Evolutionary conservation across 2,113 vertebrate genomes (phyloP).

Genomic region (Atractosteus spatula): DNA sequence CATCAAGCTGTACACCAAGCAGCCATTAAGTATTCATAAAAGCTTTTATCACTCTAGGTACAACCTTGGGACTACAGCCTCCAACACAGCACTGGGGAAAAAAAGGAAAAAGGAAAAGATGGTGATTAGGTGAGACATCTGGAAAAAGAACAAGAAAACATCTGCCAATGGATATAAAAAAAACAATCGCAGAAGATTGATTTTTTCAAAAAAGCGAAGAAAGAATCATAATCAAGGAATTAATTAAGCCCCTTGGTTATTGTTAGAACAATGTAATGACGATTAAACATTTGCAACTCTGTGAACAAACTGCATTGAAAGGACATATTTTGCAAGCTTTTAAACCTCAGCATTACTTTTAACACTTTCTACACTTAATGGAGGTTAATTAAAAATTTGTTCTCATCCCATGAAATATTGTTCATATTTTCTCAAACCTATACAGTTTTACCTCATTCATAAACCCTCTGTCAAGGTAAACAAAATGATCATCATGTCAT

Average conservation of each 20-base stretch:
- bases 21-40: slow-evolving; percentile 24
- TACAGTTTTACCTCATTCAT: no score
- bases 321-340: not conserved
- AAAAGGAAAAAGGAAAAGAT: slow-evolving; percentile 21
- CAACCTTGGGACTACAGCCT: slow-evolving; percentile 25
- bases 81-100: not conserved
- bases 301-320: not conserved
- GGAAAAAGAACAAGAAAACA: slow-evolving; percentile 34
- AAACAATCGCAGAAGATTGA: slow-evolving; percentile 18
- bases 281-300: not conserved
- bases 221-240: slow-evolving; percentile 36
- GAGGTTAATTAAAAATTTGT: slow-evolving; percentile 3
- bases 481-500: no score
- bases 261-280: slow-evolving; percentile 4
- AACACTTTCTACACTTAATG: not conserved
- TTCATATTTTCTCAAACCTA: no score
- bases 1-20: slow-evolving; percentile 26
- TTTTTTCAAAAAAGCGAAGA: slow-evolving; percentile 12
- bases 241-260: slow-evolving; percentile 35
- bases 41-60: slow-evolving; percentile 20
- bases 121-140: slow-evolving; percentile 38
- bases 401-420: slow-evolving; percentile 28
- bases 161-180: slow-evolving; percentile 26
- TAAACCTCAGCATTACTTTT: no score
- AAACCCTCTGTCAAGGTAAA: no score